These are phyloP conservation scores for Myoxocephalus aenaeus DNA, from an alignment of 2,797 vertebrate species.

Conservation along the genomic window DNA sequence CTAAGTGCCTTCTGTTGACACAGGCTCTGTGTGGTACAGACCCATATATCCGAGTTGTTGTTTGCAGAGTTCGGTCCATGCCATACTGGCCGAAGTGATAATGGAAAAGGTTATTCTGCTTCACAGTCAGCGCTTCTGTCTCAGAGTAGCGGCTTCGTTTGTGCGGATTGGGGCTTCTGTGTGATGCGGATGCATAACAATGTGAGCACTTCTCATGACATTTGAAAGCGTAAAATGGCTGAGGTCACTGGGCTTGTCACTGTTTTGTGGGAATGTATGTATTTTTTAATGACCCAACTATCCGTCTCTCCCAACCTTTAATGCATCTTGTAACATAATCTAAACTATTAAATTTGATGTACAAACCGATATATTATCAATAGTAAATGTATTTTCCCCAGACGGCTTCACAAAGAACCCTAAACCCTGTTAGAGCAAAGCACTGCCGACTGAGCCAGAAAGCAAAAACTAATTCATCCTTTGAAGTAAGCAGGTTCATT, in stretches of 20 bases:
- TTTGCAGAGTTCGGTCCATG: conserved; percentile 65
- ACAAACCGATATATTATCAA: background rate
- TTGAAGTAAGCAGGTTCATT: conserved; percentile 39
- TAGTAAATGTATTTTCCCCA: background rate
- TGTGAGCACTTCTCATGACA: conserved; percentile 61
- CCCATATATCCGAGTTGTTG: conserved; percentile 64
- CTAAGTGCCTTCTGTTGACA: conserved; percentile 70
- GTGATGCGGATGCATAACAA: conserved; percentile 45
- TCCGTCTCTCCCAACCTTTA: background rate
- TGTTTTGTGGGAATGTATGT: conserved; percentile 8
- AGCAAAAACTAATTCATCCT: conserved; percentile 33
- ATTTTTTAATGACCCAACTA: conserved; percentile 14
- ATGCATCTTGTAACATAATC: conserved; percentile 3
- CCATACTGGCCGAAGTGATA: conserved; percentile 67
- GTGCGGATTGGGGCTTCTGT: conserved; percentile 43
- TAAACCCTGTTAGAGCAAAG: conserved; percentile 14
- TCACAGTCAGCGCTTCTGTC: conserved; percentile 54
- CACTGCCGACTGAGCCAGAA: conserved; percentile 19
- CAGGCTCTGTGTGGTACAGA: conserved; percentile 59
- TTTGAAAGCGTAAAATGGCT: conserved; percentile 56
- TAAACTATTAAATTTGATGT: background rate
- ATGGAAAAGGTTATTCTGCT: conserved; percentile 72
- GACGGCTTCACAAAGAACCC: conserved; percentile 4
- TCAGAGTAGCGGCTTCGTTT: conserved; percentile 51
- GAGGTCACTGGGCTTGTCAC: conserved; percentile 18